Evolutionary conservation across 53 echinoderm and acorn worm species (phyloP), one percentile per base, ranked within the genome.

Genomic region (Paelopatides confundens): DNA sequence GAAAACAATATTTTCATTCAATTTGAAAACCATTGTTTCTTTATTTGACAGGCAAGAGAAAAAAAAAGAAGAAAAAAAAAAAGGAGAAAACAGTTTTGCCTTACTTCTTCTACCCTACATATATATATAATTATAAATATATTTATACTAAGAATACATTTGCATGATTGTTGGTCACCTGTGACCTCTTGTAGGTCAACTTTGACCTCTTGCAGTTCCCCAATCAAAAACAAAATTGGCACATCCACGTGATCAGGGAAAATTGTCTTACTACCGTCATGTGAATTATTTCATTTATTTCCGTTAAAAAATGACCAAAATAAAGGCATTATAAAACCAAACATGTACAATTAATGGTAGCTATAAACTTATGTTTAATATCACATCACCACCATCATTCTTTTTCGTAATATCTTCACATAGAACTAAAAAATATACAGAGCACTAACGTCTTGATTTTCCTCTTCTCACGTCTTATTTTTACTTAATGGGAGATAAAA

Each of bases 141-240:
- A 79, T 79, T 79, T 79, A 34, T 79, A 79, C 79, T 79, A 79
- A 79, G 79, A 79, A 79, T 79, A 79, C 79, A 79, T 79, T 79
- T 79, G 79, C 79, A 79, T 79, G 79, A 79, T 78, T 79, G 79
- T 52, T 52, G 43, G 79, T 79, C 49, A 79, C 79, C 53, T 53
- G 6, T 79, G 79, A 79, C 79, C 74, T 74, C 68, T 68, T 68
- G 43, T 12, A 12, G 43, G 18, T 68, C 68, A 29, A n/a, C n/a
- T n/a, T n/a, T n/a, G n/a, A n/a, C n/a, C n/a, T 69, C 69, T 69
- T n/a, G 17, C 69, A 33, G 24, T 79, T 29, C 48, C 18, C 49
- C 51, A 79, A 50, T 79, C 53, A 47, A 7, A n/a, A 74, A 51
- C n/a, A 52, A 51, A 79, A 79, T 79, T 53, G 53, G 51, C 54